These are phyloP conservation scores for Apis cerana DNA, from an alignment of 1,140 invertebrate species.

Conservation along the genomic window DNA sequence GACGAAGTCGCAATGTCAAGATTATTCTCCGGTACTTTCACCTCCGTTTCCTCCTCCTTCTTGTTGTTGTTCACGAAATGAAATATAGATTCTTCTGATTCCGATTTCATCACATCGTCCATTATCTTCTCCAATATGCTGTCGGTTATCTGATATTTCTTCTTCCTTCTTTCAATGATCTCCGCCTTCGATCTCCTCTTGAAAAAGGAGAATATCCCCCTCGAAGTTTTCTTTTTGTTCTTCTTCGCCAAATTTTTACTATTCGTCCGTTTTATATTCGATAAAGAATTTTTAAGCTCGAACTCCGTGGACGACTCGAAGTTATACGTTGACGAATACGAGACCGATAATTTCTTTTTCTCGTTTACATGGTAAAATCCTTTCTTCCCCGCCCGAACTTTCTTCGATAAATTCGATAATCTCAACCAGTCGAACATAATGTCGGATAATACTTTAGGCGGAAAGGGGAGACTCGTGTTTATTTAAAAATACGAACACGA, in stretches of 20 bases:
- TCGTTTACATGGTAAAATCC: not conserved
- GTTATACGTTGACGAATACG: not conserved
- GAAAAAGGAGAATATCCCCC: not conserved
- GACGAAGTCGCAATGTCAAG: too few relatives aligned
- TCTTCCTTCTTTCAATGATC: too few relatives aligned
- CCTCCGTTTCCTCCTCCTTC: not conserved
- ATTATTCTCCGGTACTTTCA: too few relatives aligned
- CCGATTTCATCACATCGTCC: not conserved
- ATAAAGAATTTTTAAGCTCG: not conserved
- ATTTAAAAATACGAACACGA: too few relatives aligned
- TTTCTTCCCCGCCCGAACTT: rapidly evolving
- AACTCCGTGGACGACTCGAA: not conserved
- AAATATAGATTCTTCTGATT: not conserved
- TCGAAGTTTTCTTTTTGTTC: not conserved
- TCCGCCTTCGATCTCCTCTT: not conserved
- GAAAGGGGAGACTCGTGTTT: too few relatives aligned
- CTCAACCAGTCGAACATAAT: not conserved
- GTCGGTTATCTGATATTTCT: not conserved
- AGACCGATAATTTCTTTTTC: not conserved
- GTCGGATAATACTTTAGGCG: too few relatives aligned
- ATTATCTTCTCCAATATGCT: not conserved
- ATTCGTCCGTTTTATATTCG: too few relatives aligned
- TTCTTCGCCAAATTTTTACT: too few relatives aligned
- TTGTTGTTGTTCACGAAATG: too few relatives aligned
- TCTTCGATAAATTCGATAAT: too few relatives aligned